Conservation (phyloP, 1,140 invertebrate species). For the Drosophila subobscura region DNA sequence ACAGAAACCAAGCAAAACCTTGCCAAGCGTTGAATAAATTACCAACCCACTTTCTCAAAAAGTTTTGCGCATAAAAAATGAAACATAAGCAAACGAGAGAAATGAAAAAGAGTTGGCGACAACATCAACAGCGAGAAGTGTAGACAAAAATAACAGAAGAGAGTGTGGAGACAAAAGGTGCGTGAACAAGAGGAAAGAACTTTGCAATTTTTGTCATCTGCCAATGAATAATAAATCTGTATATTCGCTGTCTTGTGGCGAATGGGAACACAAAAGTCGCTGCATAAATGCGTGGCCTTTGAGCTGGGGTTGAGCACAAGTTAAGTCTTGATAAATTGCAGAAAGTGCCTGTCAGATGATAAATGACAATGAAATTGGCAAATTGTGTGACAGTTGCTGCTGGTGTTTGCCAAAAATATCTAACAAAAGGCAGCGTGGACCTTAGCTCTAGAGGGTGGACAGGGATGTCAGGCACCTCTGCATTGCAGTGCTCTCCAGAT, state of each 20-base stretch:
- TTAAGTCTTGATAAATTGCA: constrained; percentile 76
- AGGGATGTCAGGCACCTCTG: constrained; percentile 8
- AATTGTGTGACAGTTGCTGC: constrained; percentile 49
- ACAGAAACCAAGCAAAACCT: constrained; percentile 2
- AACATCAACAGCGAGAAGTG: background rate
- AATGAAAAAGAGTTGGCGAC: constrained; percentile 11
- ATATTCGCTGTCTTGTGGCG: constrained; percentile 8
- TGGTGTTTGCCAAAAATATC: constrained; percentile 7
- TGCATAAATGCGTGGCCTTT: constrained; percentile 61
- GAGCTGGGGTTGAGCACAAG: constrained; percentile 51
- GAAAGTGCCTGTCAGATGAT: constrained; percentile 59
- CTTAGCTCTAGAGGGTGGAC: constrained; percentile 12
- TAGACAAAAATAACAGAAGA: background rate
- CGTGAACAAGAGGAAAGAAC: constrained; percentile 7
- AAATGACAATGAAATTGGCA: constrained; percentile 77
- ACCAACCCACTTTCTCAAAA: constrained; percentile 3
- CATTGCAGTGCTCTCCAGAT: constrained; percentile 39
- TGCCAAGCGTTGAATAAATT: constrained; percentile 39
- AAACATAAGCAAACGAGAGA: constrained; percentile 12
- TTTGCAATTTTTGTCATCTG: constrained; percentile 25
- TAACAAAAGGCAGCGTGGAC: constrained; percentile 20
- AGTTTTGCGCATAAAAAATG: constrained; percentile 45
- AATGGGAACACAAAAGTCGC: constrained; percentile 32
- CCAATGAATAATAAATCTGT: constrained; percentile 29
- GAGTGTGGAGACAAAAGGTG: constrained; percentile 1